phyloP scores from a whole-genome alignment of 2,797 vertebrate species.

The Pteropus rufus region DNA sequence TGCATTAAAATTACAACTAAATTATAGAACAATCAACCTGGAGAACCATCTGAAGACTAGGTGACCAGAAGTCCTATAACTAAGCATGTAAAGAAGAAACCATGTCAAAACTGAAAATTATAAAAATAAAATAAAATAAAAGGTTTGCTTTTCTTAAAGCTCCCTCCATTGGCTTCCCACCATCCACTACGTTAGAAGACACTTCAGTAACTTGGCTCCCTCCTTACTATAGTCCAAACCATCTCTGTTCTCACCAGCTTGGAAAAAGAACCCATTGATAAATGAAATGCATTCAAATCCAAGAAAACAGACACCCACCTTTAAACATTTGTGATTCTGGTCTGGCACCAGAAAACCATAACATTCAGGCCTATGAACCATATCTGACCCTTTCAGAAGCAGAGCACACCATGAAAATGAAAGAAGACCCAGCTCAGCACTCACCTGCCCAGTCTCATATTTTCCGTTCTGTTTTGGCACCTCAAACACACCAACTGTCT shows the following conservation, averaged over 20 bases:
- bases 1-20: too few relatives aligned
- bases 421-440: background rate
- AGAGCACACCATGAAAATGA: background rate
- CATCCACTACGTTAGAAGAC: background rate
- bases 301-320: background rate
- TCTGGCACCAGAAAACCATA: background rate
- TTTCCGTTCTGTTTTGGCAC: slow-evolving; percentile 96
- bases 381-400: background rate
- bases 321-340: background rate
- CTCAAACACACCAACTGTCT: slow-evolving; percentile 96
- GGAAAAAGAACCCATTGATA: background rate
- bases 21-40: too few relatives aligned
- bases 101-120: too few relatives aligned
- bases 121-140: too few relatives aligned
- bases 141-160: slow-evolving; percentile 28
- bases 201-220: background rate
- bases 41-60: too few relatives aligned
- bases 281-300: background rate
- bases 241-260: background rate
- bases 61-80: too few relatives aligned
- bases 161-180: background rate
- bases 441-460: slow-evolving; percentile 98
- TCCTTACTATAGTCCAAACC: background rate
- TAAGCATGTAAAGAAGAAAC: too few relatives aligned
- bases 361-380: background rate